Evolutionary conservation across 2,888 invertebrate genomes (phyloP), one percentile per base, ranked within the genome.

Genomic region (Pyrgus malvae): DNA sequence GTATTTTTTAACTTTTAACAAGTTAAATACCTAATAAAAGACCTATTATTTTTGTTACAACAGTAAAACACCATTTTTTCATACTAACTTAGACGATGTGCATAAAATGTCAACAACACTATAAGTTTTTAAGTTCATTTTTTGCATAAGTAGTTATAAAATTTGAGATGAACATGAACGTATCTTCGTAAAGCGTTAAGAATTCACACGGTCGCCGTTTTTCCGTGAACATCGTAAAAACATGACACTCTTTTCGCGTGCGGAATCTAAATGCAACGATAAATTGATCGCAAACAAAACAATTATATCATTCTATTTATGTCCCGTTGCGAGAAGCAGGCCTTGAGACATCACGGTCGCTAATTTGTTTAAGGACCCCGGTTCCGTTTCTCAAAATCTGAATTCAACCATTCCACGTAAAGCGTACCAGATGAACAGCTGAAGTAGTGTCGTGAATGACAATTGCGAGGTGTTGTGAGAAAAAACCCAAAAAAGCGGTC

Each of bases 311-410:
- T 66, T 71, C 67, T 61, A 69, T 72, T 74, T 69, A 61, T 59
- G 63, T 66, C 55, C 48, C 61, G 67, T 72, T 63, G 69, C 70
- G 51, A 72, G 78, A 77, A 80, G 33, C 49, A 60, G 72, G 68
- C 82, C 84, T 83, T 82, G 85, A 78, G 70, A 69, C 62, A 57
- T 60, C 42, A 35, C 41, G 7, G 72, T 74, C 66, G 67, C 74
- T 76, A 78, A 86, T 80, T 83, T 78, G 74, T 68, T 65, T 67
- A 68, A 72, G 14, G 69, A 69, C 60, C 64, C 62, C 60, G 69
- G 76, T 78, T 76, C 77, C 72, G 74, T 70, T 85, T 80, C 80
- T 79, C 62, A 74, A 76, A 82, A 81, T 74, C 70, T 66, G 68
- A 67, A 70, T 61, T 70, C 68, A 74, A 71, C 66, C 68, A 70